These are phyloP conservation scores for Microplitis demolitor DNA, from an alignment of 1,140 invertebrate genomes.

Conservation along the genomic window DNA sequence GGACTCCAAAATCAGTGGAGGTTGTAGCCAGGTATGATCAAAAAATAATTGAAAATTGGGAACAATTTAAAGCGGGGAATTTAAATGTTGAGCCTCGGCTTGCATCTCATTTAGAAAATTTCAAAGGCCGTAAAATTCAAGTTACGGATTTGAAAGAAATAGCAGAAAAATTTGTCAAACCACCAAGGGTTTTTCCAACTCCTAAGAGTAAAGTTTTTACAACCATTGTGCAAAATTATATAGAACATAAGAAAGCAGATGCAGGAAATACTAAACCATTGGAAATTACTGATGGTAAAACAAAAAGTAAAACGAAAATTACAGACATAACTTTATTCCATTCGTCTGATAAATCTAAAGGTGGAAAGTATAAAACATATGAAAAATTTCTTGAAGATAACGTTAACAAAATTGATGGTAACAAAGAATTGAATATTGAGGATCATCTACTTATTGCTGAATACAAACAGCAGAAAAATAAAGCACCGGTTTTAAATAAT, in stretches of 20 bases:
- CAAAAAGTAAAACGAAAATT: neutral
- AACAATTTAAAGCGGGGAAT: slow-evolving; percentile 63
- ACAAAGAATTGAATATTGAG: neutral
- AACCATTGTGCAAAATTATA: slow-evolving; percentile 28
- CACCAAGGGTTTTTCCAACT: slow-evolving; percentile 37
- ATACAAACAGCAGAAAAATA: slow-evolving; percentile 9
- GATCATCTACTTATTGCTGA: slow-evolving; percentile 14
- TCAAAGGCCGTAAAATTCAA: slow-evolving; percentile 63
- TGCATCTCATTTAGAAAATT: slow-evolving; percentile 69
- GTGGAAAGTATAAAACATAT: slow-evolving; percentile 9
- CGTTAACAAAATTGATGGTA: neutral
- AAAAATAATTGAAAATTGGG: slow-evolving; percentile 71
- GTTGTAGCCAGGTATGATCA: slow-evolving; percentile 69
- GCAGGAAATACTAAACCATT: neutral
- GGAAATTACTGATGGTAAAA: neutral
- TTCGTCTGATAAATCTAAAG: neutral
- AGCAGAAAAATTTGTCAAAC: slow-evolving; percentile 37
- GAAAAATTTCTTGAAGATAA: slow-evolving; percentile 34
- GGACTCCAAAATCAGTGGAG: slow-evolving; percentile 64
- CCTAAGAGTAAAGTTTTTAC: slow-evolving; percentile 43
- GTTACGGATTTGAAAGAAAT: slow-evolving; percentile 41
- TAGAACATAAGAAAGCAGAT: neutral
- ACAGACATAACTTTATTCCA: neutral
- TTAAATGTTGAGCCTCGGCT: slow-evolving; percentile 61
- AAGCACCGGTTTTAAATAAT: neutral